A percentile compares a stretch with the other conserved stretches of the same genome.
Conservation (phyloP, 2,113 vertebrate genomes). For the Spizaetus ornatus region DNA sequence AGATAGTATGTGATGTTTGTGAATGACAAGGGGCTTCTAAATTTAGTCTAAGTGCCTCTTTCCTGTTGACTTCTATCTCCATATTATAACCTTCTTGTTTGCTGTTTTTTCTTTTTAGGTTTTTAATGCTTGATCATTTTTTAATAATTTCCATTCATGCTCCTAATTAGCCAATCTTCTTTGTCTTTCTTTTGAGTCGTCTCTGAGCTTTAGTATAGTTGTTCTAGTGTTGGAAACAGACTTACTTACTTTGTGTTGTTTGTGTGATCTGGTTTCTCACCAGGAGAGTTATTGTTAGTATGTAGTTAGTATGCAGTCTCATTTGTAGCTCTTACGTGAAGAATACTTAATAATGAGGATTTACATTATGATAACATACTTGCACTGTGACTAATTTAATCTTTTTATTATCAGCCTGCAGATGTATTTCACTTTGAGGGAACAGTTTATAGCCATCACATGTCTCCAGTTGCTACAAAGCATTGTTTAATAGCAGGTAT, state of each 20-base stretch:
- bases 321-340: neutral
- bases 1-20: neutral
- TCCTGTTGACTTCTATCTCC: neutral
- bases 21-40: neutral
- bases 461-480: constrained; percentile 90
- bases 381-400: neutral
- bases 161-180: neutral
- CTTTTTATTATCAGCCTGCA: constrained; percentile 77
- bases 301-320: neutral
- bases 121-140: neutral
- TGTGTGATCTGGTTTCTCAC: neutral
- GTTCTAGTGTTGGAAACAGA: neutral
- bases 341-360: neutral
- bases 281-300: neutral
- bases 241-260: neutral
- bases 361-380: neutral
- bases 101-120: neutral
- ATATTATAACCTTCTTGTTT: neutral
- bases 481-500: constrained; percentile 95
- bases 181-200: neutral
- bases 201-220: neutral
- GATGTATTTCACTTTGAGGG: constrained; percentile 91
- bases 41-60: neutral
- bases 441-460: constrained; percentile 93
- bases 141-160: neutral